Evolutionary conservation across 2,888 invertebrate genomes (phyloP).

Genomic region (Philaethria dido): DNA sequence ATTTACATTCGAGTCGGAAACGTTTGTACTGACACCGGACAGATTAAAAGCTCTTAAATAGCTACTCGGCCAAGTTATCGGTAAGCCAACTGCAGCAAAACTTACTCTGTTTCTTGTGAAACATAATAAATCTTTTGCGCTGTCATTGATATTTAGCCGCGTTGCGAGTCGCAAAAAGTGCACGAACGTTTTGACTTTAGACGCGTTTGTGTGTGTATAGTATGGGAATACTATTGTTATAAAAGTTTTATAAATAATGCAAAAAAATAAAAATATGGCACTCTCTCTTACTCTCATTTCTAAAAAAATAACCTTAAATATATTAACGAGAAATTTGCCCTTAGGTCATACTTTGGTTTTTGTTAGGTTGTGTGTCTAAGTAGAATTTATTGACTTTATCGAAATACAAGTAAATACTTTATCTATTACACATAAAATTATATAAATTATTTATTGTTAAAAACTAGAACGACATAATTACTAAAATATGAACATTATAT

Average conservation of each 20-base stretch:
- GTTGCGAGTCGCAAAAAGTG: conserved; percentile 55
- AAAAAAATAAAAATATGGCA: too few relatives aligned
- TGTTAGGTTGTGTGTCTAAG: too few relatives aligned
- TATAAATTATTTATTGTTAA: too few relatives aligned
- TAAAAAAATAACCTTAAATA: too few relatives aligned
- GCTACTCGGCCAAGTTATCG: conserved; percentile 63
- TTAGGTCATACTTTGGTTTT: too few relatives aligned
- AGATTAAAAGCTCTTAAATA: conserved; percentile 71
- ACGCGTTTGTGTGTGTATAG: conserved; percentile 20
- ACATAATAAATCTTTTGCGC: conserved; percentile 79
- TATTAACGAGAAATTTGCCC: too few relatives aligned
- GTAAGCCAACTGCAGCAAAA: conserved; percentile 72
- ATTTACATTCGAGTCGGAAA: conserved; percentile 52
- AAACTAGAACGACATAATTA: too few relatives aligned
- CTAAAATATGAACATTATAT: too few relatives aligned
- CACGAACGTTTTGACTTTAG: conserved; percentile 27
- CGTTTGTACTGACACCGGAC: conserved; percentile 54
- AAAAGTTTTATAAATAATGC: not conserved
- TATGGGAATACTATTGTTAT: not conserved
- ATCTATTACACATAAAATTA: too few relatives aligned
- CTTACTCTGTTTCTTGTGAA: conserved; percentile 66
- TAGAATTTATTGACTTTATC: too few relatives aligned
- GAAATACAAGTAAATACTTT: too few relatives aligned
- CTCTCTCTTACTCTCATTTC: too few relatives aligned
- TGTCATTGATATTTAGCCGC: conserved; percentile 79